Conservation (phyloP, 2,888 invertebrate genomes). For the Nomada lathburiana region DNA sequence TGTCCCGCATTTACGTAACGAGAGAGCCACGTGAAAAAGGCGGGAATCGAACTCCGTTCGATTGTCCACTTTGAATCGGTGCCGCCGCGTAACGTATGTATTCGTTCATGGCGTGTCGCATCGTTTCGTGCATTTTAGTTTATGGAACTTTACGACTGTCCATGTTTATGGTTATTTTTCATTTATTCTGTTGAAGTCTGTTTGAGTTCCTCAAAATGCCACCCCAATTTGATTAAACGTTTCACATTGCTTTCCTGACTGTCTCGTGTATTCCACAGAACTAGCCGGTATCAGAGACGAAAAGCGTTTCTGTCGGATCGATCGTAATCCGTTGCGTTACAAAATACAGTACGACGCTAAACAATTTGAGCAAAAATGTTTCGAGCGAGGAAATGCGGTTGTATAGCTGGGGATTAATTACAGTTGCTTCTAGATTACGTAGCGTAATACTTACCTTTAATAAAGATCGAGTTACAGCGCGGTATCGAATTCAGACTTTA, state of each 20-base stretch:
- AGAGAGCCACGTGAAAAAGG: slow-evolving; percentile 60
- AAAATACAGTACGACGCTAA: slow-evolving; percentile 30
- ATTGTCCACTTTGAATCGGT: slow-evolving; percentile 48
- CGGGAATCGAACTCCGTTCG: slow-evolving; percentile 55
- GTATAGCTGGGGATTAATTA: slow-evolving; percentile 64
- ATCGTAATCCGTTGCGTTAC: slow-evolving; percentile 17
- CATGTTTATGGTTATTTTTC: too few species aligned
- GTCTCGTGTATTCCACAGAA: too few species aligned
- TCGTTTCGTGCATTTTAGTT: neutral
- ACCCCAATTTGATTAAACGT: neutral
- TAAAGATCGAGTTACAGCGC: slow-evolving; percentile 56
- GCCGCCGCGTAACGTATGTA: slow-evolving; percentile 24
- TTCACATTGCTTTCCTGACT: neutral
- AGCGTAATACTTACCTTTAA: slow-evolving; percentile 62
- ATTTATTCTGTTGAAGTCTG: too few species aligned
- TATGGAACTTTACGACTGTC: neutral
- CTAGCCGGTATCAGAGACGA: too few species aligned
- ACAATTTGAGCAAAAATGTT: slow-evolving; percentile 57
- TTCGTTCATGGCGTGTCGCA: neutral
- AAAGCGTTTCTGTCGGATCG: neutral
- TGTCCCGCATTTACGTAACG: slow-evolving; percentile 64
- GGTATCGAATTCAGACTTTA: slow-evolving; percentile 49
- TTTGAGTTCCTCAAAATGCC: too few species aligned
- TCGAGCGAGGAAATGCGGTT: slow-evolving; percentile 60
- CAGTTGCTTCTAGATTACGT: slow-evolving; percentile 66